phyloP scores from a whole-genome alignment of 2,888 invertebrate genomes.

The Therioaphis trifolii region DNA sequence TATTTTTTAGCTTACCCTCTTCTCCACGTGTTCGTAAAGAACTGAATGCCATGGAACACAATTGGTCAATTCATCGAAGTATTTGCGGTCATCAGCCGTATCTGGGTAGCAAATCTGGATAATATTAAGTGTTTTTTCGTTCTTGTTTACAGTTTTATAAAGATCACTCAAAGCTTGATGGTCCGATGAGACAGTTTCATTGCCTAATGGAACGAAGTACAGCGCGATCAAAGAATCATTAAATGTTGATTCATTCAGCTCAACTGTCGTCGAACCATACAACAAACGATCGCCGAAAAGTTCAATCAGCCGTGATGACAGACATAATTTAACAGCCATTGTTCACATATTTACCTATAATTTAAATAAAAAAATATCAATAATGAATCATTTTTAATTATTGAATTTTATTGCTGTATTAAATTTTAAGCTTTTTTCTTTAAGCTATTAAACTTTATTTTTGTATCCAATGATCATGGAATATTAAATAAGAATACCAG shows the following conservation, averaged over 20 bases:
- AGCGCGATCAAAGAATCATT: conserved; percentile 35
- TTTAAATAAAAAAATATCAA: neutral
- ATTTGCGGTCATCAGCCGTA: conserved; percentile 10
- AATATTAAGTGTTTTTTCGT: conserved; percentile 48
- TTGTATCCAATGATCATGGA: no score
- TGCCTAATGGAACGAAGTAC: conserved; percentile 59
- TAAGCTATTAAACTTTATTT: no score
- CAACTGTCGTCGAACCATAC: conserved; percentile 39
- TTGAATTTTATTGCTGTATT: no score
- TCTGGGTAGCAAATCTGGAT: conserved; percentile 57
- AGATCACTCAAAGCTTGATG: conserved; percentile 42
- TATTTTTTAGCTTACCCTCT: conserved; percentile 72
- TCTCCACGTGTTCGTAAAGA: conserved; percentile 78
- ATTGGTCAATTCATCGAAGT: conserved; percentile 56
- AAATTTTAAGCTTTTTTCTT: no score
- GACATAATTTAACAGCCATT: conserved; percentile 51
- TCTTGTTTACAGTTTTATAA: conserved; percentile 36
- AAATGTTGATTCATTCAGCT: conserved; percentile 33
- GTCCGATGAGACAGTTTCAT: conserved; percentile 30
- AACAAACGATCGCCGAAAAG: conserved; percentile 42
- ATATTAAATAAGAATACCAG: no score
- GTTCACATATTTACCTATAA: conserved; percentile 47
- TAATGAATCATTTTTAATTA: no score
- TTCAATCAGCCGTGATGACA: conserved; percentile 34
- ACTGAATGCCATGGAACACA: conserved; percentile 76